Evolutionary conservation across 2,888 invertebrate genomes (phyloP).

Genomic region (Drosophila stalkeri): DNA sequence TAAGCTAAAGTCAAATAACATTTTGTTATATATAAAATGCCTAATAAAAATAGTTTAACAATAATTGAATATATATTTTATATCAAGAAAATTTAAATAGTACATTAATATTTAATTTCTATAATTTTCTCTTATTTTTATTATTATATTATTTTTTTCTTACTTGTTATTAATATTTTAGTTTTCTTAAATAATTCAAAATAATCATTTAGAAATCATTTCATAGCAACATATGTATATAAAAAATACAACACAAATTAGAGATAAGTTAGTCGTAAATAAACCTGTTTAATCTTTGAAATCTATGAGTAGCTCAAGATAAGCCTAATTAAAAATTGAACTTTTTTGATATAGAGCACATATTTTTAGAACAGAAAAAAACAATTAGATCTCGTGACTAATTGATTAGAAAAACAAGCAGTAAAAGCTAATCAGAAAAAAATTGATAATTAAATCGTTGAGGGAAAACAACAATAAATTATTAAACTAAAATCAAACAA

Average conservation of each 20-base stretch:
- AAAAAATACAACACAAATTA: background rate
- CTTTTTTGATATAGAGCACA: background rate
- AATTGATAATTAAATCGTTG: background rate
- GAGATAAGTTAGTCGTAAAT: constrained; percentile 11
- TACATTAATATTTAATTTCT: too few relatives aligned
- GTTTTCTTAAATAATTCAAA: background rate
- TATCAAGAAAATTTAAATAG: too few relatives aligned
- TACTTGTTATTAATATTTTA: too few relatives aligned
- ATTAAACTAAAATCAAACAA: background rate
- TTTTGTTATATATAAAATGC: too few relatives aligned
- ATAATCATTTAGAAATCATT: background rate
- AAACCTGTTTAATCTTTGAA: background rate
- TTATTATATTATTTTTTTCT: too few relatives aligned
- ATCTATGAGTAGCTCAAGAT: constrained; percentile 3
- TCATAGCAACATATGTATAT: background rate
- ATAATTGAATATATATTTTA: too few relatives aligned
- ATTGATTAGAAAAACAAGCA: background rate
- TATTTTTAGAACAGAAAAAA: background rate
- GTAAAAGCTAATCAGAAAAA: background rate
- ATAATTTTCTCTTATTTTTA: too few relatives aligned
- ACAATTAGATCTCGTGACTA: background rate
- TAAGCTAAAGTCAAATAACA: too few relatives aligned
- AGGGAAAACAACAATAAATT: background rate
- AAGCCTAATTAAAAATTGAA: constrained; percentile 13
- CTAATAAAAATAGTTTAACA: too few relatives aligned